Conservation (phyloP, 2,113 vertebrate genomes). For the Gadus macrocephalus region DNA sequence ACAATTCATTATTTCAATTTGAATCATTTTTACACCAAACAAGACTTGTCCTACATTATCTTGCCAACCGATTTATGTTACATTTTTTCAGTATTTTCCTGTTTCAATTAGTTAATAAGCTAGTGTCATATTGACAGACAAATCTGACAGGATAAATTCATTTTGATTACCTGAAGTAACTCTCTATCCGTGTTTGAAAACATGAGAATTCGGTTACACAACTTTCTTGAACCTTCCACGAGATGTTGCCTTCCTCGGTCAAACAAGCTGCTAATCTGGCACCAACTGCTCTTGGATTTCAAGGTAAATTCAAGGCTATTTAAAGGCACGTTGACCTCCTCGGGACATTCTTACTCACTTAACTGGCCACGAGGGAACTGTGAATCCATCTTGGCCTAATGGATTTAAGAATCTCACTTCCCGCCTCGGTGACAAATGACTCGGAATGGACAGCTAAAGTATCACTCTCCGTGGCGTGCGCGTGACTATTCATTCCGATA, state of each 20-base stretch:
- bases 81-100: too few species aligned
- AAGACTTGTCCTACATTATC: too few species aligned
- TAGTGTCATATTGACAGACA: too few species aligned
- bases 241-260: neutral
- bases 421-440: slow-evolving; percentile 63
- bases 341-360: slow-evolving; percentile 54
- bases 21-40: too few species aligned
- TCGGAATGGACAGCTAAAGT: slow-evolving; percentile 60
- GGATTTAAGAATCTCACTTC: slow-evolving; percentile 65
- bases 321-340: slow-evolving; percentile 54
- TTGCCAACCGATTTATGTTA: too few species aligned
- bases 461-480: slow-evolving; percentile 56
- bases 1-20: too few species aligned
- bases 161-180: too few species aligned
- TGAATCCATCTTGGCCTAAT: slow-evolving; percentile 69
- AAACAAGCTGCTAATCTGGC: slow-evolving; percentile 28
- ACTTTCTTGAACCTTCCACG: neutral
- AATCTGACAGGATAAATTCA: too few species aligned
- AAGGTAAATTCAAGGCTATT: slow-evolving; percentile 69
- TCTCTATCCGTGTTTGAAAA: too few species aligned
- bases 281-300: slow-evolving; percentile 49
- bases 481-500: slow-evolving; percentile 65
- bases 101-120: too few species aligned
- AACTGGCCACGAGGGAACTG: slow-evolving; percentile 61
- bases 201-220: too few species aligned